Evolutionary conservation across 2,113 vertebrate genomes (phyloP).

Genomic region (Phyllostomus discolor): DNA sequence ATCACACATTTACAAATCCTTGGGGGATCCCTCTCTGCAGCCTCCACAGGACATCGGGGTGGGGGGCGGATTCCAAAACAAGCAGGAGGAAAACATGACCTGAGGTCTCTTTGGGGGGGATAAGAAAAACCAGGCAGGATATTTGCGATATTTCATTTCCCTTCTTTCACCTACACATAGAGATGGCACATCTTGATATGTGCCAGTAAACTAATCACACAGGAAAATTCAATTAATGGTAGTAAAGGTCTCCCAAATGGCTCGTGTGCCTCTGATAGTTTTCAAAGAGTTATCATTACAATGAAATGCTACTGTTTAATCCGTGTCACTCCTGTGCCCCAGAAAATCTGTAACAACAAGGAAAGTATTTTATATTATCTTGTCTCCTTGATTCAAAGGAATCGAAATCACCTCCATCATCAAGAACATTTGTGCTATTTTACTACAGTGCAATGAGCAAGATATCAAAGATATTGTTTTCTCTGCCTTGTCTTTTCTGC

Average conservation of each 20-base stretch:
- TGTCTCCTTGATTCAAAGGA: background rate
- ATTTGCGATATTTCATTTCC: background rate
- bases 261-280: background rate
- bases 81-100: background rate
- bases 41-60: background rate
- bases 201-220: background rate
- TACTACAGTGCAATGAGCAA: background rate
- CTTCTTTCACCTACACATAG: background rate
- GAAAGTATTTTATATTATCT: background rate
- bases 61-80: background rate
- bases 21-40: background rate
- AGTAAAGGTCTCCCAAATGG: background rate
- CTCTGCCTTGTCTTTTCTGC: slow-evolving; percentile 39
- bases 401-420: slow-evolving; percentile 10
- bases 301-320: background rate
- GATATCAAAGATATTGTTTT: slow-evolving; percentile 49
- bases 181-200: background rate
- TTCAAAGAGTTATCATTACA: slow-evolving; percentile 12
- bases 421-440: slow-evolving; percentile 33
- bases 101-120: background rate
- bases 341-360: slow-evolving; percentile 2
- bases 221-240: slow-evolving; percentile 9
- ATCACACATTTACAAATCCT: background rate
- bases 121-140: background rate
- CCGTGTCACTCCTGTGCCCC: background rate